A percentile compares a stretch with the other conserved stretches of the same genome.
Conservation (phyloP, 1,140 invertebrate species). For the Pomacea maculata region DNA sequence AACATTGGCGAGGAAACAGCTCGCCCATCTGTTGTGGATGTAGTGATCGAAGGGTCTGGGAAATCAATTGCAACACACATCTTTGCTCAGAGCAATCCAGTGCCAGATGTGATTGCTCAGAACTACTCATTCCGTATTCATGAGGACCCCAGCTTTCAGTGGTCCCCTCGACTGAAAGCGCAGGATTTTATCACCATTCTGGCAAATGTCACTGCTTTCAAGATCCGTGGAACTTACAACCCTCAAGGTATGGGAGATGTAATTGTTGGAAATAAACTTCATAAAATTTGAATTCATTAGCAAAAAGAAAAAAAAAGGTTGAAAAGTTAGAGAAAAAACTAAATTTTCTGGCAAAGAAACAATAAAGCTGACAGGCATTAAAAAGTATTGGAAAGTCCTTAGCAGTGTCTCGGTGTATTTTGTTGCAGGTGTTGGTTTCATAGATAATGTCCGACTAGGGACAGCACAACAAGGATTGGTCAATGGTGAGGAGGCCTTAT, state of each 20-base stretch:
- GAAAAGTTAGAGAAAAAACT: background rate
- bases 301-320: background rate
- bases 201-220: conserved; percentile 92
- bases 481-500: conserved; percentile 77
- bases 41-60: conserved; percentile 85
- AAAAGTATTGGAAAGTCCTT: background rate
- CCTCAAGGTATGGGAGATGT: conserved; percentile 70
- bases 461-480: conserved; percentile 84
- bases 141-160: conserved; percentile 89
- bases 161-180: conserved; percentile 87
- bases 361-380: background rate
- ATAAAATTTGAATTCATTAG: background rate
- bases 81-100: conserved; percentile 87
- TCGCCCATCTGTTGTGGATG: conserved; percentile 79
- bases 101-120: conserved; percentile 76
- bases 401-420: background rate
- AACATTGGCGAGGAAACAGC: conserved; percentile 78
- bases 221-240: conserved; percentile 91
- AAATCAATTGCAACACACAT: conserved; percentile 84
- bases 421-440: conserved; percentile 78
- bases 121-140: conserved; percentile 75
- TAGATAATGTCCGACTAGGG: conserved; percentile 88
- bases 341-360: background rate
- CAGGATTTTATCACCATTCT: conserved; percentile 90
- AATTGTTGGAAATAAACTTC: background rate